Conservation (phyloP, 2,113 vertebrate genomes). For the Nanorana parkeri region DNA sequence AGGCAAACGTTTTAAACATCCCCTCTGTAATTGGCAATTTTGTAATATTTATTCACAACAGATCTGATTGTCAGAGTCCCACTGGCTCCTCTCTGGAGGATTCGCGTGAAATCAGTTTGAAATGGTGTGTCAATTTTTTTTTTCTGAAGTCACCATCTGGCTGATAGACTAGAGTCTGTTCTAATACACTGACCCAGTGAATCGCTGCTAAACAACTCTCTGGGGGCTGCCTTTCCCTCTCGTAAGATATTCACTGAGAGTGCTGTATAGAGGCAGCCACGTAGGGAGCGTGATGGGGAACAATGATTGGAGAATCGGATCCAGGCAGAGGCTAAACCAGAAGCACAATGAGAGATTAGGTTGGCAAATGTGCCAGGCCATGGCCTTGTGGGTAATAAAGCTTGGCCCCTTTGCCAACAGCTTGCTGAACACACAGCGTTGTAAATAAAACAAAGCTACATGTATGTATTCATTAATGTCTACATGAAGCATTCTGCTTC, state of each 20-base stretch:
- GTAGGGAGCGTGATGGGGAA: conserved; percentile 61
- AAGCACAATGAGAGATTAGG: conserved; percentile 1
- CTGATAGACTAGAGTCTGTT: conserved; percentile 86
- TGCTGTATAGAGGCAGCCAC: conserved; percentile 50
- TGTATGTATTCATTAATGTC: too few species aligned
- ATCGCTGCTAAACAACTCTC: conserved; percentile 87
- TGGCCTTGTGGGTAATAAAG: conserved; percentile 1
- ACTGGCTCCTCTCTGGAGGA: conserved; percentile 85
- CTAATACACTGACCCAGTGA: conserved; percentile 83
- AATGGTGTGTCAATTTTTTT: conserved; percentile 95
- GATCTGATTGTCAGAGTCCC: conserved; percentile 87
- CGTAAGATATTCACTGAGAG: conserved; percentile 65
- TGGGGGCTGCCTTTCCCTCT: conserved; percentile 70
- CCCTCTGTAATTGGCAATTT: conserved; percentile 98
- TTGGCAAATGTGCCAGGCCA: not conserved
- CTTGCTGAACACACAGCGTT: conserved; percentile 11
- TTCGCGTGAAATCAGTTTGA: conserved; percentile 98
- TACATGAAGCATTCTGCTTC: too few species aligned
- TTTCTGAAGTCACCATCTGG: conserved; percentile 97
- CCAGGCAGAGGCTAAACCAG: conserved; percentile 13
- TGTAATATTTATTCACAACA: conserved; percentile 98
- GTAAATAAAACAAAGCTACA: not conserved
- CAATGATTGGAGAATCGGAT: conserved; percentile 46
- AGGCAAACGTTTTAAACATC: conserved; percentile 91
- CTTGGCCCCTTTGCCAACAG: not conserved